Evolutionary conservation across 2,113 vertebrate genomes (phyloP).

Genomic region (Larimichthys crocea): DNA sequence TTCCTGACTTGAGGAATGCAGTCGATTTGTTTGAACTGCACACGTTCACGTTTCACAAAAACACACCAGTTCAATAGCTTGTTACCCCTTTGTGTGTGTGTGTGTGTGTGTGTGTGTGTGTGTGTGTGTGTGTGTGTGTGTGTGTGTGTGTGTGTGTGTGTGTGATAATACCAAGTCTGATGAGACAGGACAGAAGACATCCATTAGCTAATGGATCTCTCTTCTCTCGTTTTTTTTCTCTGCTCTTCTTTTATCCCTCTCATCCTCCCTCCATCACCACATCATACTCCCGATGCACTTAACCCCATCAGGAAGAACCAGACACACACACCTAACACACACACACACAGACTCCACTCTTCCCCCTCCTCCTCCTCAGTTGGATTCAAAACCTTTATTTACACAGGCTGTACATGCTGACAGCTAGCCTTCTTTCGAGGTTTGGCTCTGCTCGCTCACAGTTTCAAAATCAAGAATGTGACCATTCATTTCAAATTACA

Average conservation of each 20-base stretch:
- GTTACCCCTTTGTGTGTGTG: not conserved
- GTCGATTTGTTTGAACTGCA: constrained; percentile 34
- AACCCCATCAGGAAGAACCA: constrained; percentile 74
- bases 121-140: not conserved
- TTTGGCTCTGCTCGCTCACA: constrained; percentile 23
- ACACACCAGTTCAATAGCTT: constrained; percentile 13
- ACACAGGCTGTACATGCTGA: constrained; percentile 19
- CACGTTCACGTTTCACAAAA: constrained; percentile 26
- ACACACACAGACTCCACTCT: constrained; percentile 14
- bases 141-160: constrained; percentile 16
- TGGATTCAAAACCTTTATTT: constrained; percentile 54
- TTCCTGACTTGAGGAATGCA: constrained; percentile 27
- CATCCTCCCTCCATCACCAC: constrained; percentile 59
- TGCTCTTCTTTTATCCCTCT: constrained; percentile 62
- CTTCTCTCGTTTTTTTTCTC: constrained; percentile 55
- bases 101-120: too few species aligned
- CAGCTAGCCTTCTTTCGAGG: constrained; percentile 24
- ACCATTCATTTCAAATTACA: not conserved
- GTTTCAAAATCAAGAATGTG: constrained; percentile 36
- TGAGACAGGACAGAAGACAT: constrained; percentile 85
- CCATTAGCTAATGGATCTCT: constrained; percentile 97
- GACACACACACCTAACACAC: constrained; percentile 27
- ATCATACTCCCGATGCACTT: constrained; percentile 83
- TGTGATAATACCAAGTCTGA: constrained; percentile 78
- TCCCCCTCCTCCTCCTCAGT: constrained; percentile 12